These are phyloP conservation scores for Heterochromis multidens DNA, from an alignment of 2,113 vertebrate species.

Conservation along the genomic window DNA sequence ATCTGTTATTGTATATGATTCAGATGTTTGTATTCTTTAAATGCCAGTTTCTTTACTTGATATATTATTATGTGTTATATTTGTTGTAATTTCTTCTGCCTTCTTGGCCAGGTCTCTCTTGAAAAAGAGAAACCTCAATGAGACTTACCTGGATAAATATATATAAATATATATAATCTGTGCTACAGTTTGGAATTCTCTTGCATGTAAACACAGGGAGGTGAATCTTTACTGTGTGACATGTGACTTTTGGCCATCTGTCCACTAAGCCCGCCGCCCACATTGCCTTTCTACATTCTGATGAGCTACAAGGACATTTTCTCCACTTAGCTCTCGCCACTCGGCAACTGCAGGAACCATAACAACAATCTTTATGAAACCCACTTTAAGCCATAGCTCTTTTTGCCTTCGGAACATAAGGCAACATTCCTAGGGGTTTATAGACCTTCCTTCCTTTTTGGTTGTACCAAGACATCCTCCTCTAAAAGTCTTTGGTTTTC, in stretches of 20 bases:
- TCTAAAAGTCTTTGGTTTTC: constrained; percentile 43
- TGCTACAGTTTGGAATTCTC: constrained; percentile 9
- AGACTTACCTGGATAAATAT: too few species aligned
- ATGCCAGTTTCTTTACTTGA: not conserved
- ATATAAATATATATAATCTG: not conserved
- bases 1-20: too few species aligned
- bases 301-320: constrained; percentile 57
- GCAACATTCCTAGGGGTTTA: constrained; percentile 11
- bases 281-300: constrained; percentile 42
- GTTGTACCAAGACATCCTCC: constrained; percentile 34
- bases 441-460: constrained; percentile 14
- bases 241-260: constrained; percentile 46
- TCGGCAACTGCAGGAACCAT: constrained; percentile 56
- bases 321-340: constrained; percentile 56
- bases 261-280: constrained; percentile 34
- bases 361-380: constrained; percentile 52
- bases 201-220: constrained; percentile 1
- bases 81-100: not conserved
- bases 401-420: constrained; percentile 51
- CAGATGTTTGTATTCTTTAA: too few species aligned
- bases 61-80: not conserved
- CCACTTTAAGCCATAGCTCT: constrained; percentile 37
- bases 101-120: not conserved
- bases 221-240: constrained; percentile 1
- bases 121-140: too few species aligned